Conservation (phyloP, 1,140 invertebrate species). For the Trichonephila clavata region DNA sequence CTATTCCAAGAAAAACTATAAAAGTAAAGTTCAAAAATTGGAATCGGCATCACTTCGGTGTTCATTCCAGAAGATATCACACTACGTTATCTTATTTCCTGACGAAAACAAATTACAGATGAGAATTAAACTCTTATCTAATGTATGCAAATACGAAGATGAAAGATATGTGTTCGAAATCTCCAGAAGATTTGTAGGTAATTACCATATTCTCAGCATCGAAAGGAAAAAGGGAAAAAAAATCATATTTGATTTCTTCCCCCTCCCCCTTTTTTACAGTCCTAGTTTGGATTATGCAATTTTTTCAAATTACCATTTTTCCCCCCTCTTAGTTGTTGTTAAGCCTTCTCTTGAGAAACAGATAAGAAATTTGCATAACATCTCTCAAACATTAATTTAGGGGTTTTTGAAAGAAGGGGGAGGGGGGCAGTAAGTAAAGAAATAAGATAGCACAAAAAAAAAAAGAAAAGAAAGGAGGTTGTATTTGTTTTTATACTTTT, state of each 20-base stretch:
- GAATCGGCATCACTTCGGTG: constrained; percentile 1
- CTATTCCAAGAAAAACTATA: no score
- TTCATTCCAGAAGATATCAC: not conserved
- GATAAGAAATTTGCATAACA: constrained; percentile 73
- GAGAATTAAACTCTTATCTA: constrained; percentile 72
- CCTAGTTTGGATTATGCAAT: constrained; percentile 41
- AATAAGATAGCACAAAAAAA: no score
- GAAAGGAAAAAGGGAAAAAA: constrained; percentile 15
- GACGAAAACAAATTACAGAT: constrained; percentile 60
- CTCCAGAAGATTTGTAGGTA: constrained; percentile 58
- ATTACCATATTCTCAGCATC: constrained; percentile 62
- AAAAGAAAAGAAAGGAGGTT: not conserved
- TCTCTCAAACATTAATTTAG: constrained; percentile 64
- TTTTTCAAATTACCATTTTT: constrained; percentile 60
- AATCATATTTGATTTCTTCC: constrained; percentile 20
- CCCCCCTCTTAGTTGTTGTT: not conserved
- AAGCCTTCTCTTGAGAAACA: constrained; percentile 45
- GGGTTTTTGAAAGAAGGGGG: not conserved
- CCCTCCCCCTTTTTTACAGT: not conserved
- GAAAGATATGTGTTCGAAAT: constrained; percentile 69
- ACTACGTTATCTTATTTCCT: not conserved
- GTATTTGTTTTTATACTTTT: constrained; percentile 54
- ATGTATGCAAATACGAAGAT: constrained; percentile 65
- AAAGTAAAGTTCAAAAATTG: not conserved
- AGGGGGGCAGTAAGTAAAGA: not conserved